These are phyloP conservation scores for Seriola quinqueradiata DNA, from an alignment of 2,113 vertebrate genomes.

Conservation along the genomic window DNA sequence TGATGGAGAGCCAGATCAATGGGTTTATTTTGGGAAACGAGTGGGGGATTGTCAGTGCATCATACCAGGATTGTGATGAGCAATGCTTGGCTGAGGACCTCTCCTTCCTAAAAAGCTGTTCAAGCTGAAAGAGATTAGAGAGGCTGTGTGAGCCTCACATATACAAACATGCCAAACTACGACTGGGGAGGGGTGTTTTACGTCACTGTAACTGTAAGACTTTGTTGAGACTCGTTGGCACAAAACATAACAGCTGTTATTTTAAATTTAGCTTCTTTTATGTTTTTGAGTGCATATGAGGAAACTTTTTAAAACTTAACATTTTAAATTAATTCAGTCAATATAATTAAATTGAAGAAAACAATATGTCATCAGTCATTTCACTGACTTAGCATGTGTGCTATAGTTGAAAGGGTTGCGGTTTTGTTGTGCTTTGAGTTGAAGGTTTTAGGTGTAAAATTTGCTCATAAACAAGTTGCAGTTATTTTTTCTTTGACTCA, in stretches of 20 bases:
- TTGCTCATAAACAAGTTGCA: not conserved
- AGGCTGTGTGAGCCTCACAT: conserved; percentile 26
- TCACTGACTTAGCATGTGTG: not conserved
- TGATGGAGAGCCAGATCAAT: conserved; percentile 79
- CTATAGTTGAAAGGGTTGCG: not conserved
- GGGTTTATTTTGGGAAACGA: conserved; percentile 77
- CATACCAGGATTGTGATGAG: conserved; percentile 62
- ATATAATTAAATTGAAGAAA: not conserved
- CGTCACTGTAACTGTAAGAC: not conserved
- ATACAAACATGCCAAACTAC: not conserved
- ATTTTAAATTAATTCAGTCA: conserved; percentile 5
- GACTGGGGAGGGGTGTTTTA: not conserved
- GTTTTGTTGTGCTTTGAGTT: not conserved
- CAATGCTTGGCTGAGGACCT: conserved; percentile 57
- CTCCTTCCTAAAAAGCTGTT: conserved; percentile 50
- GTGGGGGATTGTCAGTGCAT: conserved; percentile 62
- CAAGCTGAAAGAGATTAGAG: conserved; percentile 54
- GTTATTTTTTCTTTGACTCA: not conserved
- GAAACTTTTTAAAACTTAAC: not conserved
- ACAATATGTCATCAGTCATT: not conserved
- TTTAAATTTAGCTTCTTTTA: conserved; percentile 4
- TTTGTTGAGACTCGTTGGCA: not conserved
- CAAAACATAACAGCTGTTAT: not conserved
- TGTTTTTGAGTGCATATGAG: not conserved
- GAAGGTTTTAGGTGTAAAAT: not conserved